Evolutionary conservation across 2,113 vertebrate species (phyloP).

Genomic region (Brachyhypopomus occidentalis): DNA sequence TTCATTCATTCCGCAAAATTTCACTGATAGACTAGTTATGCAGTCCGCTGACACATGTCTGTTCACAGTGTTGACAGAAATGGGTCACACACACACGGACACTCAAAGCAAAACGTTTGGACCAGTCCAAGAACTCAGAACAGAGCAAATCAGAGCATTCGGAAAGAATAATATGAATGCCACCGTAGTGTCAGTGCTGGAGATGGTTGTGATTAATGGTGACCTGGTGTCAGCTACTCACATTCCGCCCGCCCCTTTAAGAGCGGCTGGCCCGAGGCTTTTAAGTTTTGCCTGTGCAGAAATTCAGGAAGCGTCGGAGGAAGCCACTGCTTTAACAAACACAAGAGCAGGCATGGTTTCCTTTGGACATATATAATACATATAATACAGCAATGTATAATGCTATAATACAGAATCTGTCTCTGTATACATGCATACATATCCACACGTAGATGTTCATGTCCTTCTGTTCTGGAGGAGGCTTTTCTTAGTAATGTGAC

Average conservation of each 20-base stretch:
- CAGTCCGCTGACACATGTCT: too few species aligned
- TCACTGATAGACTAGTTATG: too few species aligned
- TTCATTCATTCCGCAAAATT: too few species aligned
- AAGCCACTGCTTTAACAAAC: slow-evolving; percentile 15
- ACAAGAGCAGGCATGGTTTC: slow-evolving; percentile 30
- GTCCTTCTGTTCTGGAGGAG: too few species aligned
- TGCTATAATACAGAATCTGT: not conserved
- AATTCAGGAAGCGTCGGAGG: slow-evolving; percentile 35
- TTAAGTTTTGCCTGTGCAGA: not conserved
- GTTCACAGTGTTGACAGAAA: too few species aligned
- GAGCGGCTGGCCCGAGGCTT: slow-evolving; percentile 28
- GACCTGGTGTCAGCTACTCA: not conserved
- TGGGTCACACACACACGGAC: too few species aligned
- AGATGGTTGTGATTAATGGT: not conserved
- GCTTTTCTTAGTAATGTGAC: too few species aligned
- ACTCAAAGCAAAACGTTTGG: too few species aligned
- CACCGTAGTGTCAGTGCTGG: not conserved
- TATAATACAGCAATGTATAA: not conserved
- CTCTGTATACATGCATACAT: slow-evolving; percentile 4
- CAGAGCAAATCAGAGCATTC: too few species aligned
- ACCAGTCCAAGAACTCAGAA: too few species aligned
- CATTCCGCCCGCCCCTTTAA: not conserved
- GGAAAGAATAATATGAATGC: too few species aligned
- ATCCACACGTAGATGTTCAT: too few species aligned
- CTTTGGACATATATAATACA: slow-evolving; percentile 8